Conservation (phyloP, 2,113 vertebrate genomes). For the Nesospiza acunhae region DNA sequence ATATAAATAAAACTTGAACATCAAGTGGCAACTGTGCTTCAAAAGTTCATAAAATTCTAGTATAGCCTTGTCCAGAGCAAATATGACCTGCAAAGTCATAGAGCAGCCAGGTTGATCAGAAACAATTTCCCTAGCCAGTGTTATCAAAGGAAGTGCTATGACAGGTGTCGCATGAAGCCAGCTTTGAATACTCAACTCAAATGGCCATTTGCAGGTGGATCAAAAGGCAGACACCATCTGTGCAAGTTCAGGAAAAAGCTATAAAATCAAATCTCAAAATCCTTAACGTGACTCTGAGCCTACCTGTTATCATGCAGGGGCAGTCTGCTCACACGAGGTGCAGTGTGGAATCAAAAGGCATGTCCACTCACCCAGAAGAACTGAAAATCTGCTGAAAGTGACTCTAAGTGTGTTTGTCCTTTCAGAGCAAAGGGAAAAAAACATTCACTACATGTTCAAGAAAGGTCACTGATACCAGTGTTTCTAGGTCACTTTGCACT, state of each 20-base stretch:
- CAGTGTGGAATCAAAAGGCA: neutral
- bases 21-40: neutral
- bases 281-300: neutral
- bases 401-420: neutral
- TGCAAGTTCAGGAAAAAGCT: neutral
- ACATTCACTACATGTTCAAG: neutral
- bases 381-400: neutral
- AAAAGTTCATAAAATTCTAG: neutral
- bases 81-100: neutral
- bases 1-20: neutral
- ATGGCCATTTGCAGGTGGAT: neutral
- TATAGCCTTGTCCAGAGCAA: neutral
- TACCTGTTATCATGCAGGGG: fast-evolving
- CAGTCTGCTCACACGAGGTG: neutral
- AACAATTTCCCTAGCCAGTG: neutral
- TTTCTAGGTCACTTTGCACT: neutral
- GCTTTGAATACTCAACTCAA: neutral
- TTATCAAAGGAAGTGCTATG: neutral
- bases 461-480: neutral
- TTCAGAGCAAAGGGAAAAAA: neutral
- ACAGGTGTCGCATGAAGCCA: neutral
- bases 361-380: neutral
- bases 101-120: neutral
- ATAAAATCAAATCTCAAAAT: neutral
- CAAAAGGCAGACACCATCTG: neutral